Evolutionary conservation across 2,113 vertebrate genomes (phyloP).

Genomic region (Sphyrna mokarran): DNA sequence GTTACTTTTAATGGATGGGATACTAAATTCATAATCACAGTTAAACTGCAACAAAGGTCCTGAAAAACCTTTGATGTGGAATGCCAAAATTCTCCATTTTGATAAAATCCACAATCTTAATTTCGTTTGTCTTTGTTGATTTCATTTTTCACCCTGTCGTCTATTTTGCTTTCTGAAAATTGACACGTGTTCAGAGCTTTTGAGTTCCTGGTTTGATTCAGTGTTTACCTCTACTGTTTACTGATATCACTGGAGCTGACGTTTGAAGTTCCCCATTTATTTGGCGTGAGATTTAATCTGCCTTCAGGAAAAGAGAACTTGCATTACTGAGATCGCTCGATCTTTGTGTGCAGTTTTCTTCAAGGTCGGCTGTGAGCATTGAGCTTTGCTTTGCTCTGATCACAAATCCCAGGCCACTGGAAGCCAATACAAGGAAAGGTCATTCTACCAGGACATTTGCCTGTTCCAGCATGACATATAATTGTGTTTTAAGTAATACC

Average conservation of each 20-base stretch:
- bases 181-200: background rate
- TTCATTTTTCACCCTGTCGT: background rate
- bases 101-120: background rate
- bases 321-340: background rate
- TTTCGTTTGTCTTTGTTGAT: background rate
- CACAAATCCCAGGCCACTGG: background rate
- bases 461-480: background rate
- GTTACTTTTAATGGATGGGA: too few relatives aligned
- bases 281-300: background rate
- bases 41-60: too few relatives aligned
- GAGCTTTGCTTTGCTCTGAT: background rate
- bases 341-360: background rate
- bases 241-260: background rate
- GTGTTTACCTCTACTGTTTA: background rate
- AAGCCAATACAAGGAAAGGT: background rate
- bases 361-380: background rate
- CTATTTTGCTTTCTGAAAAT: background rate
- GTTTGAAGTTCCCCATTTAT: background rate
- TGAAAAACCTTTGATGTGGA: background rate
- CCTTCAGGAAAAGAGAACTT: background rate
- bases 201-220: background rate
- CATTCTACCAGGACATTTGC: background rate
- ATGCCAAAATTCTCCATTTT: background rate
- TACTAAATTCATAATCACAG: too few relatives aligned
- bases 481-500: background rate